Conservation (phyloP, 2,888 invertebrate genomes). For the Plebejus anna region DNA sequence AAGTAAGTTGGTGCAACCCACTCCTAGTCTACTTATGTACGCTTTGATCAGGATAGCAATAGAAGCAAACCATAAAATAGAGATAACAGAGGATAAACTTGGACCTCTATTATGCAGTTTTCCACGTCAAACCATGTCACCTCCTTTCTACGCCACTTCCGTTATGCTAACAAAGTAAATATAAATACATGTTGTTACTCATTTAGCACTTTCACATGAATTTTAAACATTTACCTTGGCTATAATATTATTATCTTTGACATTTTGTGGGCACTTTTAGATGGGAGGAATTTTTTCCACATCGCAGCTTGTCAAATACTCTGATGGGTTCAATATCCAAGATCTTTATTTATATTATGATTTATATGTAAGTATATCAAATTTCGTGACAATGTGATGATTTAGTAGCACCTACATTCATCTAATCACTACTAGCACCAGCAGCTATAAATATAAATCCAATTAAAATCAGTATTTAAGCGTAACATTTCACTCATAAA, state of each 20-base stretch:
- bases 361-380: background rate
- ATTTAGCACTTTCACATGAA: background rate
- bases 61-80: background rate
- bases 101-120: conserved; percentile 17
- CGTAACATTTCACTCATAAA: background rate
- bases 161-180: conserved; percentile 33
- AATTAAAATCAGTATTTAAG: background rate
- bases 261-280: background rate
- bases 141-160: conserved; percentile 35
- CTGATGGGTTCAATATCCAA: background rate
- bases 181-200: background rate
- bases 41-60: background rate
- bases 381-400: background rate
- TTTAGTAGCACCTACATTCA: background rate
- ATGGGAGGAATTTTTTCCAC: background rate
- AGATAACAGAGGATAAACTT: conserved; percentile 13
- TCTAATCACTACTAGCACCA: background rate
- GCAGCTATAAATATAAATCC: conserved; percentile 8
- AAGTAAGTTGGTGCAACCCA: too few species aligned
- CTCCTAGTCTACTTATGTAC: background rate
- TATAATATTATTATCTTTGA: background rate
- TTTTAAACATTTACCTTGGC: background rate
- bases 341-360: background rate
- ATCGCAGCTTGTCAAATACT: too few species aligned
- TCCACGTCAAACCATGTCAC: conserved; percentile 34